Base-by-base conservation (phyloP, 2,888 invertebrate genomes). In the Drosophila subsilvestris region DNA sequence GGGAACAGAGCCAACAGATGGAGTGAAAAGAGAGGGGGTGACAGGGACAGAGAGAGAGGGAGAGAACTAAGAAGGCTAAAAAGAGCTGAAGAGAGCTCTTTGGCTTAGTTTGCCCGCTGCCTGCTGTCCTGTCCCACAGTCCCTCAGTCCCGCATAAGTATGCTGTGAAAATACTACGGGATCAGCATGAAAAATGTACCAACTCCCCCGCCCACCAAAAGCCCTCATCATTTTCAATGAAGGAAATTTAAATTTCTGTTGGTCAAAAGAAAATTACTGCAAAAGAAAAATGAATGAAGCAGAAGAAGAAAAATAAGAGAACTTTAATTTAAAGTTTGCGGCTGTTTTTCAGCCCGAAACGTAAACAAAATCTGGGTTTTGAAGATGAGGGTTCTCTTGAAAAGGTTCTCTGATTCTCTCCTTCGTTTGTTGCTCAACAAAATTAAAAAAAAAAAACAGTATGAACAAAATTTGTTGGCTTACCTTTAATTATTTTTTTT, bases 31-130 rank as follows among this genome's bases (percentile, higher is more conserved):
- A 43, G 10, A 43, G 51, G 10, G 29, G 47, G 4, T 29, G 25
- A 12, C 12, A 27, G 51, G 20, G 22, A 22, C 17, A 32, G 42
- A 10, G n/a, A 53, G 42, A 47, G 42, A 42, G 50, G 8, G 42
- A 51, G 57, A 18, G 10, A n/a, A n/a, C 8, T 5, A 48, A 65
- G 48, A 22, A 17, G 7, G 3, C 29, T 20, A 20, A n/a, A 53
- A 42, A 54, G 37, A 37, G 37, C 37, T 14, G 37, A 7, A 53
- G 47, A 65, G 53, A 60, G 54, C 70, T 69, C 50, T 56, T 72
- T 63, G 70, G 73, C 72, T 71, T 71, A 71, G 63, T 71, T 71
- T 73, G 73, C 63, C 27, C 18, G 29, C 50, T 70, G 69, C 69
- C 54, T 57, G 57, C 57, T 37, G 37, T n/a, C n/a, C n/a, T n/a